These are phyloP conservation scores for Mastacembelus armatus DNA, from an alignment of 2,797 vertebrate species.

Conservation along the genomic window DNA sequence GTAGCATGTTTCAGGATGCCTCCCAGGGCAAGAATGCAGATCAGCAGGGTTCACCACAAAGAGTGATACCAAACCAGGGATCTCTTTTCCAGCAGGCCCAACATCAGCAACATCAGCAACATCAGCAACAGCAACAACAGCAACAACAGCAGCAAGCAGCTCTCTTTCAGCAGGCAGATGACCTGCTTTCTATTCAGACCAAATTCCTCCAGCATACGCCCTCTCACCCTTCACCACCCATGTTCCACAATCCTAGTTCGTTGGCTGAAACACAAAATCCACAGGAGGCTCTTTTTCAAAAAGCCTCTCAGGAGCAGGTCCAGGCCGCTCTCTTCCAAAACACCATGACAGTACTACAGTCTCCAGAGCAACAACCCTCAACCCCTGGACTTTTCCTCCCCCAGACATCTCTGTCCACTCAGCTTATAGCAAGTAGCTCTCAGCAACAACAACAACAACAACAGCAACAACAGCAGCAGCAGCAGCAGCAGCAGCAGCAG, in stretches of 20 bases:
- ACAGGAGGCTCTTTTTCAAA: slow-evolving; percentile 91
- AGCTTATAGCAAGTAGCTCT: slow-evolving; percentile 87
- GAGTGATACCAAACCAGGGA: slow-evolving; percentile 86
- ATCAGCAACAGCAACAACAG: slow-evolving; percentile 76
- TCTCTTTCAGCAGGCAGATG: slow-evolving; percentile 91
- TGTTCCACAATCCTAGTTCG: slow-evolving; percentile 91
- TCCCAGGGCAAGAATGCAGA: slow-evolving; percentile 85
- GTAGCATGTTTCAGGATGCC: slow-evolving; percentile 88
- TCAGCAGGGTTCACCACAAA: slow-evolving; percentile 85
- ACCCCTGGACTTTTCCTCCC: slow-evolving; percentile 90
- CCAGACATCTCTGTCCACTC: slow-evolving; percentile 85
- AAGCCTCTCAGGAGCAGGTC: slow-evolving; percentile 91
- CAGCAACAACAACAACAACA: slow-evolving; percentile 89
- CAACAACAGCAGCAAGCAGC: slow-evolving; percentile 88
- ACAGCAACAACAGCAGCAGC: too few species aligned
- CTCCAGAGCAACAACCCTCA: slow-evolving; percentile 89
- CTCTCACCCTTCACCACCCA: slow-evolving; percentile 88
- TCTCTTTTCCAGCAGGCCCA: slow-evolving; percentile 90
- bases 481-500: slow-evolving; percentile 84
- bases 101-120: too few species aligned
- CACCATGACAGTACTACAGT: slow-evolving; percentile 89
- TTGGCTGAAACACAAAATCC: slow-evolving; percentile 90
- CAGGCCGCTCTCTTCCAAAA: slow-evolving; percentile 93
- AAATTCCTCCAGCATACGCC: slow-evolving; percentile 92
- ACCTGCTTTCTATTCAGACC: slow-evolving; percentile 92